Percentiles rank a stretch among this genome's conserved stretches.
Conservation (phyloP, 2,113 vertebrate species). For the Stomatorhinus ivindoensis region DNA sequence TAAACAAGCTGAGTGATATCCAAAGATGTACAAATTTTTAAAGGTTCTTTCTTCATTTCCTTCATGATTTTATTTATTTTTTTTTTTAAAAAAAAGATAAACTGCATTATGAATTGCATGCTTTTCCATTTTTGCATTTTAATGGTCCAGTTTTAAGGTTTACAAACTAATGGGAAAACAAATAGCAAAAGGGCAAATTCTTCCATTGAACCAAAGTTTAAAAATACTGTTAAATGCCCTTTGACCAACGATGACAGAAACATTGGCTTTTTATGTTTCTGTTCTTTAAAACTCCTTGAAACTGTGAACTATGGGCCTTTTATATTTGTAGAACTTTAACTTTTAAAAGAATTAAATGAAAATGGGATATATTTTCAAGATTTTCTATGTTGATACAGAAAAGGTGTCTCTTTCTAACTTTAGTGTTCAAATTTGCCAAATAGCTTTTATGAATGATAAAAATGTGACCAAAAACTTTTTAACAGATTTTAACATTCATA, state of each 20-base stretch:
- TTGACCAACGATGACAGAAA: constrained; percentile 22
- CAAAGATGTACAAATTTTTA: constrained; percentile 58
- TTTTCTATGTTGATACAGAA: constrained; percentile 50
- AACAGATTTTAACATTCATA: constrained; percentile 48
- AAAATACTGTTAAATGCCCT: constrained; percentile 27
- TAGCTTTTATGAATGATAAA: constrained; percentile 43
- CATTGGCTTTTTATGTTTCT: constrained; percentile 29
- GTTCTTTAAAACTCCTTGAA: constrained; percentile 25
- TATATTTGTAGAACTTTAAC: constrained; percentile 35
- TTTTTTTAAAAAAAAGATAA: constrained; percentile 16
- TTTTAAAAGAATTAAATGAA: constrained; percentile 51
- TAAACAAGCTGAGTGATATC: constrained; percentile 58
- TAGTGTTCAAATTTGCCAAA: constrained; percentile 53
- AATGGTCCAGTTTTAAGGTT: constrained; percentile 41
- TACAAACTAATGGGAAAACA: constrained; percentile 22
- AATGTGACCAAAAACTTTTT: constrained; percentile 52
- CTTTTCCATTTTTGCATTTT: constrained; percentile 27
- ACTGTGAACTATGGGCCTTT: constrained; percentile 32
- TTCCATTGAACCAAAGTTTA: constrained; percentile 49
- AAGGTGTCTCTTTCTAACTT: constrained; percentile 37
- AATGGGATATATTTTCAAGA: constrained; percentile 59
- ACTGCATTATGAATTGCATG: constrained; percentile 9
- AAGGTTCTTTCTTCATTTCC: constrained; percentile 49
- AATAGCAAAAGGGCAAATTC: constrained; percentile 35
- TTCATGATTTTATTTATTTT: constrained; percentile 21